Evolutionary conservation across 2,888 invertebrate species (phyloP), one percentile per base, ranked within the genome.

Genomic region (Rhogogaster chlorosoma): DNA sequence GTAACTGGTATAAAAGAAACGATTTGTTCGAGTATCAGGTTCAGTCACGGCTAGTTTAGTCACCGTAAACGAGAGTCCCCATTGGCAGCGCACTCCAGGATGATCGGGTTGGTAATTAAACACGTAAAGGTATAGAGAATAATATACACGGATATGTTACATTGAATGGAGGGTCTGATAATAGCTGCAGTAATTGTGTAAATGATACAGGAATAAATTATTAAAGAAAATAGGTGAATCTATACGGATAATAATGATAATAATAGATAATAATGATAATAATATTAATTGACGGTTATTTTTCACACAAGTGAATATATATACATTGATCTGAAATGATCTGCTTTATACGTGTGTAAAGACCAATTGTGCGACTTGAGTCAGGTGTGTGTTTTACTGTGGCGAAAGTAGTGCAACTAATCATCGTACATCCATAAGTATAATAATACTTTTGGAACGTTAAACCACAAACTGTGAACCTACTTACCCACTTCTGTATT

Each of bases 11-110:
- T 89, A 88, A 90, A 86, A 89, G 89, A 88, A 87, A 85, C 86
- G 84, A 82, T 78, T 85, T 85, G 84, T 87, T 88, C 87, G 88
- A 86, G 88, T 86, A 87, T 90, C 90, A 87, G 87, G 88, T 89
- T 90, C 89, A 91, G 91, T 91, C 89, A 89, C 88, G 89, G 89
- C 87, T 90, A 88, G 84, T 84, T 88, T 85, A 77, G 87, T 86
- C 87, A 83, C 84, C 67, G 77, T 45, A 2, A 45, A 45, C 12
- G 45, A 45, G 45, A 45, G 45, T 15, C 3, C 15, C 3, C 45
- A 45, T 86, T 86, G 70, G 38, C 77, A 86, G 75, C 36, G 49
- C 32, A 9, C 29, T 29, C 26, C 84, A 88, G 86, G 86, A 91
- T 91, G 91, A 89, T 89, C 85, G 87, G 91, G 91, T 90, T 87